These are phyloP conservation scores for Drepanosiphum platanoidis DNA, from an alignment of 2,888 invertebrate species.

Conservation along the genomic window DNA sequence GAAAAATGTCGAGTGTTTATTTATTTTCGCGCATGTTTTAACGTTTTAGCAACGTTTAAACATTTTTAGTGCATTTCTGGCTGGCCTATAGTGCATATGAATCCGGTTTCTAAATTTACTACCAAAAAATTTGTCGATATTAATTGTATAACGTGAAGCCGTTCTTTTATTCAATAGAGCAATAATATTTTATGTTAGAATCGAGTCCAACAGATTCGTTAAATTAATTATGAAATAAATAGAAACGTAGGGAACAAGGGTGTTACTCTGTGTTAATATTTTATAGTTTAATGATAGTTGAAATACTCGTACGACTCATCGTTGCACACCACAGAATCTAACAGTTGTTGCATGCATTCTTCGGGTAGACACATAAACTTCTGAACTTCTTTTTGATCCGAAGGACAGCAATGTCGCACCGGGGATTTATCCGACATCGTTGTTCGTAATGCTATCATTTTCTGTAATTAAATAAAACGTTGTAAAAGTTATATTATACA, in stretches of 20 bases:
- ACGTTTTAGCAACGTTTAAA: too few species aligned
- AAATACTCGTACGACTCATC: background rate
- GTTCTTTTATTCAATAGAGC: too few species aligned
- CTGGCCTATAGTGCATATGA: too few species aligned
- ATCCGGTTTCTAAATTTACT: too few species aligned
- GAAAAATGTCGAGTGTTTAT: too few species aligned
- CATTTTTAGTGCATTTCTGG: too few species aligned
- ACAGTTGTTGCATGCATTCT: constrained; percentile 65
- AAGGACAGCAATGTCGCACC: constrained; percentile 75
- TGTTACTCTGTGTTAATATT: background rate
- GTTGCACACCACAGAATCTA: background rate
- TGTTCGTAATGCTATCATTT: constrained; percentile 68
- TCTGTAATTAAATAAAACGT: constrained; percentile 63
- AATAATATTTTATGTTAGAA: background rate
- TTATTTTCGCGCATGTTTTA: too few species aligned
- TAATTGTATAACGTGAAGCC: too few species aligned
- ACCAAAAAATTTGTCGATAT: too few species aligned
- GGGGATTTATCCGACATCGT: constrained; percentile 67
- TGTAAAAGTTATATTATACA: too few species aligned
- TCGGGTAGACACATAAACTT: constrained; percentile 73
- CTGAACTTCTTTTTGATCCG: constrained; percentile 74
- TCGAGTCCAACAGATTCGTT: background rate
- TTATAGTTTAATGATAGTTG: background rate
- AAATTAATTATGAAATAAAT: background rate
- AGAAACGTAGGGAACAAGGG: background rate